phyloP scores from a whole-genome alignment of 1,140 invertebrate genomes.

The Portunus trituberculatus region DNA sequence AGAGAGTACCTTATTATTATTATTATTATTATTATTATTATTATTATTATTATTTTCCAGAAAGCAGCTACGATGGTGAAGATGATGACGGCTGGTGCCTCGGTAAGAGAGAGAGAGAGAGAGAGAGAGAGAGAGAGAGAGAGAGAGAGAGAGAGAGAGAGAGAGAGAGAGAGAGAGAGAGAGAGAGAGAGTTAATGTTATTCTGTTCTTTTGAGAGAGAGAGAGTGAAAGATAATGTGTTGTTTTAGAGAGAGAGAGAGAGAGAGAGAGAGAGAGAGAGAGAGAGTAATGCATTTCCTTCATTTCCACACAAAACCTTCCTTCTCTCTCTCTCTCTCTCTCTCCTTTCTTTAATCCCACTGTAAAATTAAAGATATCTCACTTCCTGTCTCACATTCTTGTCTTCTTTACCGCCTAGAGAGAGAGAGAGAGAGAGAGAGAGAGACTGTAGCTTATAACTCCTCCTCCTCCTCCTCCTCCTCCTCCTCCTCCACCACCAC shows the following conservation, averaged over 20 bases:
- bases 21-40: no score
- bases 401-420: background rate
- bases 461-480: background rate
- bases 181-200: no score
- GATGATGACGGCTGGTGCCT: background rate
- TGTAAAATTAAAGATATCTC: background rate
- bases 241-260: background rate
- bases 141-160: background rate
- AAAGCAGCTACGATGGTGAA: constrained; percentile 34
- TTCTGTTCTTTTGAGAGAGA: background rate
- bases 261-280: background rate
- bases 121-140: no score
- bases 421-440: constrained; percentile 47
- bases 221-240: background rate
- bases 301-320: background rate
- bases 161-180: background rate
- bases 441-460: background rate
- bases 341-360: background rate
- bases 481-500: background rate
- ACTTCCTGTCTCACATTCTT: background rate
- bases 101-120: background rate
- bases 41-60: constrained; percentile 23
- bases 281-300: background rate
- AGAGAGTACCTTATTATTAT: no score
- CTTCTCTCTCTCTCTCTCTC: background rate